phyloP scores from a whole-genome alignment of 92 coral and sea anemone species.

The Ricordea florida region DNA sequence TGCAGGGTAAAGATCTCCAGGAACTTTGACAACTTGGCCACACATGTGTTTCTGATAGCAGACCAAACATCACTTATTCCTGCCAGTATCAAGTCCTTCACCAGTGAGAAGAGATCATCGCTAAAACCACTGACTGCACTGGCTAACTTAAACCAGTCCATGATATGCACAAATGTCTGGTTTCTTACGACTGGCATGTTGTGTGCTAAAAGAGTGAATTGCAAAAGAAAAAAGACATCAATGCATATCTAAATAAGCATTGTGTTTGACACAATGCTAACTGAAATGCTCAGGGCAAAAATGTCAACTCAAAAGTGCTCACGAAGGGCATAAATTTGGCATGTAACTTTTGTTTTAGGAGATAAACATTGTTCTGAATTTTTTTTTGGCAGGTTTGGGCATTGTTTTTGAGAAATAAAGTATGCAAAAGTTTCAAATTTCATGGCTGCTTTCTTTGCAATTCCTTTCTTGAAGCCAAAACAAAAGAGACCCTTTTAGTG shows the following conservation, averaged over 20 bases:
- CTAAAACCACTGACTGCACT: slow-evolving; percentile 67
- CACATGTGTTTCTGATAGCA: slow-evolving; percentile 93
- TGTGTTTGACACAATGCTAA: not conserved
- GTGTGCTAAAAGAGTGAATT: slow-evolving; percentile 51
- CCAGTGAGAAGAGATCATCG: slow-evolving; percentile 68
- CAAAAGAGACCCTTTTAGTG: too few species aligned
- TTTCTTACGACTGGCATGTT: slow-evolving; percentile 93
- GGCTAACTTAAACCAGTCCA: slow-evolving; percentile 89
- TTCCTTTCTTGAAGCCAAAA: too few species aligned
- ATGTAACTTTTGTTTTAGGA: too few species aligned
- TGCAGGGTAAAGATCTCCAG: slow-evolving; percentile 73
- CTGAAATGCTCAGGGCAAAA: not conserved
- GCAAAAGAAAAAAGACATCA: not conserved
- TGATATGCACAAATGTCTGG: slow-evolving; percentile 86
- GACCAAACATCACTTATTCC: slow-evolving; percentile 99
- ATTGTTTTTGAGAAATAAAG: too few species aligned
- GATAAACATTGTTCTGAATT: too few species aligned
- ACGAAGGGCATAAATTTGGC: too few species aligned
- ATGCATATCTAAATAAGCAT: not conserved
- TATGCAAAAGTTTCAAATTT: too few species aligned
- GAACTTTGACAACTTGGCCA: slow-evolving; percentile 74
- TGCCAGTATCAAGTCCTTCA: slow-evolving; percentile 81
- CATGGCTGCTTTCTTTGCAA: too few species aligned
- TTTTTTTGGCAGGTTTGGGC: too few species aligned
- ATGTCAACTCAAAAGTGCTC: too few species aligned